Evolutionary conservation across 2,113 vertebrate genomes (phyloP).

Genomic region (Dipodomys spectabilis): DNA sequence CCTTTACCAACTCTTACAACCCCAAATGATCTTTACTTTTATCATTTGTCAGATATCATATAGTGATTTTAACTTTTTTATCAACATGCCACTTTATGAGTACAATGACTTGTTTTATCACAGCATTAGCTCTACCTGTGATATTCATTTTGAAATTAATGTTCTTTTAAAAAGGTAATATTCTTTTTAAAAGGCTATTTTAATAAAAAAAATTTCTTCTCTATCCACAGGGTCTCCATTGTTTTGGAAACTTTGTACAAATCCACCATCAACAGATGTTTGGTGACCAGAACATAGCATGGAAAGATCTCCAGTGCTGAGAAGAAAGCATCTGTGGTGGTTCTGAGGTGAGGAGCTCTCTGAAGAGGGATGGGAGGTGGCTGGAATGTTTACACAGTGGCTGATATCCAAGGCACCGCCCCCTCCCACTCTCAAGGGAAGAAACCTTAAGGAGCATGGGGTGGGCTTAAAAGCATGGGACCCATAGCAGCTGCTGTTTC

Average conservation of each 20-base stretch:
- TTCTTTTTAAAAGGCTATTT: background rate
- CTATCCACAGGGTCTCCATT: background rate
- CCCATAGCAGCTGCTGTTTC: background rate
- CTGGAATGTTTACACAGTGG: background rate
- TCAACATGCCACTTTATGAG: no score
- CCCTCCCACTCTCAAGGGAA: background rate
- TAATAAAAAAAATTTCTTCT: background rate
- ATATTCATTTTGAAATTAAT: background rate
- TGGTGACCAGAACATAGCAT: background rate
- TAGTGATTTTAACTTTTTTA: background rate
- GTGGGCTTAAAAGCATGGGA: background rate
- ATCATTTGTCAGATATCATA: background rate
- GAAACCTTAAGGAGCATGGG: background rate
- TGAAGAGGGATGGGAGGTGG: background rate
- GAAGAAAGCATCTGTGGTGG: background rate
- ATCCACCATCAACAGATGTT: background rate
- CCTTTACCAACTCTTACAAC: background rate
- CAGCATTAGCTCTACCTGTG: background rate
- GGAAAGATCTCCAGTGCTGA: background rate
- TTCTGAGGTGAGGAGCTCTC: background rate
- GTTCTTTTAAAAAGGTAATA: background rate
- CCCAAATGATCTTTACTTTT: background rate
- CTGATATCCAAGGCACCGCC: no score
- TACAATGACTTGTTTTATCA: background rate
- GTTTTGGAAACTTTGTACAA: background rate